A percentile compares a stretch with the other conserved stretches of the same genome.
phyloP scores from a whole-genome alignment of 2,888 invertebrate species.

The Plagiodera versicolora region DNA sequence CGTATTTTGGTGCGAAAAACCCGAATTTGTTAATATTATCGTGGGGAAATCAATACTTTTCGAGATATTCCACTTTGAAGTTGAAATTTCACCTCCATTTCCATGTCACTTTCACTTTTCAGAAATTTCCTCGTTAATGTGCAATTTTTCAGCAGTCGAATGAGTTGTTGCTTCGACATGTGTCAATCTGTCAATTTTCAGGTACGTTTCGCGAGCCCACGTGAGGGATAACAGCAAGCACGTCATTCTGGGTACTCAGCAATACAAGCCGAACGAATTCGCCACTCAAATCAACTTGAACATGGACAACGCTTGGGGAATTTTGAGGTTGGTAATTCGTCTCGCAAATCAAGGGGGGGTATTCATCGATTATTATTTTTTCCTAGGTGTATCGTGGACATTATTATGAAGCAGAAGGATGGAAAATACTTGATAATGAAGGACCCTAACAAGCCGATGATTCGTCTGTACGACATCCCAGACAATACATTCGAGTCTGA shows the following conservation, averaged over 20 bases:
- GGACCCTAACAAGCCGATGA: slow-evolving; percentile 98
- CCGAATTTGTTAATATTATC: no score
- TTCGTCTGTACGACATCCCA: slow-evolving; percentile 96
- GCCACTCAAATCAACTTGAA: slow-evolving; percentile 98
- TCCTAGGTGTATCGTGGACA: slow-evolving; percentile 83
- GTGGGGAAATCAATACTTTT: no score
- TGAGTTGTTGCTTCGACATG: no score
- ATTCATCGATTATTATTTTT: no score
- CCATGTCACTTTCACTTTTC: no score
- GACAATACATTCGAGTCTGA: slow-evolving; percentile 98
- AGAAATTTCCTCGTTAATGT: no score
- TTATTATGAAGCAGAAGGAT: slow-evolving; percentile 95
- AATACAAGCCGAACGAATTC: slow-evolving; percentile 98
- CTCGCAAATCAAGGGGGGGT: no score
- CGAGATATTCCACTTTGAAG: no score
- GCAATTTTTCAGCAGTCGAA: no score
- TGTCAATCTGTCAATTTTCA: no score
- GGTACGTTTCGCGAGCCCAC: slow-evolving; percentile 92
- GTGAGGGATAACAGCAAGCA: slow-evolving; percentile 94
- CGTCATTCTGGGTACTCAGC: slow-evolving; percentile 95
- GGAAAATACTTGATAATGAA: slow-evolving; percentile 98
- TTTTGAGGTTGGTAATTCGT: slow-evolving; percentile 67
- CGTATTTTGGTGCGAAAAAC: no score
- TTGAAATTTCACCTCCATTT: no score
- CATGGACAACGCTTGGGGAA: slow-evolving; percentile 99